phyloP scores from a whole-genome alignment of 2,888 invertebrate genomes.

The Halictus ligatus region DNA sequence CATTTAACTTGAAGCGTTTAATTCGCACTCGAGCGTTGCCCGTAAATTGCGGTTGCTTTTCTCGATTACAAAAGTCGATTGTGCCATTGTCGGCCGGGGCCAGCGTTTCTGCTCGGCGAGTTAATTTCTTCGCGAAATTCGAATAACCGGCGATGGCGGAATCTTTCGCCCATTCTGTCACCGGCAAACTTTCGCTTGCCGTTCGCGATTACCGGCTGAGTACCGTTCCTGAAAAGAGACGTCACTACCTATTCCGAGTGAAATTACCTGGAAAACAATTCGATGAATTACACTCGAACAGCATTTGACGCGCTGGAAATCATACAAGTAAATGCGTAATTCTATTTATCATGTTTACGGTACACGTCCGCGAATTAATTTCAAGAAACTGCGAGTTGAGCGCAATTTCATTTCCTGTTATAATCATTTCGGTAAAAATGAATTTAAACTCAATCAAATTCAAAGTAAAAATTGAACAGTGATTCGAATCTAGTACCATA shows the following conservation, averaged over 20 bases:
- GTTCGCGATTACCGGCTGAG: constrained; percentile 24
- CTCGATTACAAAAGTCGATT: constrained; percentile 34
- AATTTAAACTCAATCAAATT: too few relatives aligned
- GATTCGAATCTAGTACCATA: too few relatives aligned
- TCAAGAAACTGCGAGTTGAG: neutral
- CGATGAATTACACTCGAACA: neutral
- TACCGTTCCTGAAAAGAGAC: constrained; percentile 15
- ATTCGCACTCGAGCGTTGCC: constrained; percentile 5
- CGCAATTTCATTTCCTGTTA: neutral
- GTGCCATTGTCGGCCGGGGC: constrained; percentile 18
- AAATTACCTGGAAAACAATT: constrained; percentile 44
- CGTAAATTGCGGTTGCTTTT: constrained; percentile 39
- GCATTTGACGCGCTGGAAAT: neutral
- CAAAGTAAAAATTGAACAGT: too few relatives aligned
- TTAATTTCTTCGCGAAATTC: constrained; percentile 49
- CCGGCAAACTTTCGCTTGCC: constrained; percentile 42
- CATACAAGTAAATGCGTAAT: neutral
- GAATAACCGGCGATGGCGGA: constrained; percentile 32
- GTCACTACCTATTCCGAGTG: constrained; percentile 9
- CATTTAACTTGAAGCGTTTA: constrained; percentile 9
- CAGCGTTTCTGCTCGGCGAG: constrained; percentile 27
- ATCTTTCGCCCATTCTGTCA: constrained; percentile 39
- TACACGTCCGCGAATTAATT: neutral
- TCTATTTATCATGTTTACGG: neutral
- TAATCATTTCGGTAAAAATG: neutral